A percentile compares a stretch with the other conserved stretches of the same genome.
Evolutionary conservation across 2,888 invertebrate species (phyloP).

Genomic region (Macropis europaea): DNA sequence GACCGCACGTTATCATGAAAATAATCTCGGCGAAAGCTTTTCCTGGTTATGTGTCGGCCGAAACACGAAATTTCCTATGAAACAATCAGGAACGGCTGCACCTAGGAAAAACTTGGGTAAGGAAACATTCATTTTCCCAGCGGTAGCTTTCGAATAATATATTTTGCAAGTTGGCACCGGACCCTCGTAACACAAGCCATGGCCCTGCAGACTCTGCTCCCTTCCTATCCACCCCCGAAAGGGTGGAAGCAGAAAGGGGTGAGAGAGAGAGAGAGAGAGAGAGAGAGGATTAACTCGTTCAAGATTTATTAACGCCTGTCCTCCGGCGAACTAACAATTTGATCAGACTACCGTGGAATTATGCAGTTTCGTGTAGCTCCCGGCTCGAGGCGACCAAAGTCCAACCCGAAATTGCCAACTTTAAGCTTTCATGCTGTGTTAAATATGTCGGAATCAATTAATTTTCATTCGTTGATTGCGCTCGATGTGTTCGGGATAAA

Average conservation of each 20-base stretch:
- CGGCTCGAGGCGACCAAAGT: constrained; percentile 24
- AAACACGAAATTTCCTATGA: background rate
- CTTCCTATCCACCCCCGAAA: background rate
- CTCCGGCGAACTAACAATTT: constrained; percentile 58
- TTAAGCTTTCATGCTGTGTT: background rate
- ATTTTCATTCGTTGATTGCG: background rate
- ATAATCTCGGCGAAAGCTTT: constrained; percentile 9
- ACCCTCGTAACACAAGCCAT: constrained; percentile 31
- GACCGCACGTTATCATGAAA: background rate
- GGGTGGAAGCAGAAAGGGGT: no score
- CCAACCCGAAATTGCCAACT: constrained; percentile 22
- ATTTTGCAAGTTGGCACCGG: constrained; percentile 52
- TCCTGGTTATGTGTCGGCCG: background rate
- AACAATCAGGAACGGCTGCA: background rate
- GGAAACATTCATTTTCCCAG: constrained; percentile 36
- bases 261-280: constrained; percentile 19
- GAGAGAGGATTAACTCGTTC: constrained; percentile 56
- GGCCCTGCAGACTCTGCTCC: background rate
- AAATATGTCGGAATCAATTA: constrained; percentile 20
- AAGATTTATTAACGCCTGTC: constrained; percentile 58
- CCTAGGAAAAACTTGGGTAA: constrained; percentile 10
- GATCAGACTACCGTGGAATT: constrained; percentile 55
- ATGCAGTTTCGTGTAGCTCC: constrained; percentile 49
- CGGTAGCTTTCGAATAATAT: constrained; percentile 50
- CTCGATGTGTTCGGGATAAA: background rate